Evolutionary conservation across 2,113 vertebrate species (phyloP).

Genomic region (Ctenomys sociabilis): DNA sequence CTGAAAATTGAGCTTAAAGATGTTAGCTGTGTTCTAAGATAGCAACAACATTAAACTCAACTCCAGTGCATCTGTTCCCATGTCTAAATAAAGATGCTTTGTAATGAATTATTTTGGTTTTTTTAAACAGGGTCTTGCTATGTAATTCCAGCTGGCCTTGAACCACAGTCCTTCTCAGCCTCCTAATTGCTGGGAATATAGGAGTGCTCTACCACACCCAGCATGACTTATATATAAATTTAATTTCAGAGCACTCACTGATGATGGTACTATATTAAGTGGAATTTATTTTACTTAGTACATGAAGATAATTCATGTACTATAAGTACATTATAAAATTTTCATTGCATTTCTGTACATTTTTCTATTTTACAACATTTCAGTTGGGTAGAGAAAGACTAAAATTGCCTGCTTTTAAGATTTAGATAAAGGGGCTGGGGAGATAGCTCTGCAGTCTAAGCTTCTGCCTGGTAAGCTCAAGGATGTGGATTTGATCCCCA

Average conservation of each 20-base stretch:
- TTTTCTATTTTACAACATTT: neutral
- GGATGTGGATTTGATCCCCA: no score
- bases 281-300: neutral
- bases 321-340: neutral
- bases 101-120: neutral
- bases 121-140: no score
- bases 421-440: neutral
- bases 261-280: no score
- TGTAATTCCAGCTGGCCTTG: no score
- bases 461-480: no score
- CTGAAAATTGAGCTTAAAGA: slow-evolving; percentile 5
- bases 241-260: no score
- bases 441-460: no score
- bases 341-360: neutral
- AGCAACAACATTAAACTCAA: slow-evolving; percentile 5
- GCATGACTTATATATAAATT: no score
- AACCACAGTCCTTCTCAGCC: no score
- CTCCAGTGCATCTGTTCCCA: neutral
- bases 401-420: slow-evolving; percentile 49
- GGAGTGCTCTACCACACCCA: no score
- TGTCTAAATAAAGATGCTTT: slow-evolving; percentile 20
- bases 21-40: slow-evolving; percentile 11
- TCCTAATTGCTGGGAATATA: no score
- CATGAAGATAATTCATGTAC: no score
- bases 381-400: slow-evolving; percentile 56